phyloP scores from a whole-genome alignment of 2,113 vertebrate species.

The Tachycineta bicolor region DNA sequence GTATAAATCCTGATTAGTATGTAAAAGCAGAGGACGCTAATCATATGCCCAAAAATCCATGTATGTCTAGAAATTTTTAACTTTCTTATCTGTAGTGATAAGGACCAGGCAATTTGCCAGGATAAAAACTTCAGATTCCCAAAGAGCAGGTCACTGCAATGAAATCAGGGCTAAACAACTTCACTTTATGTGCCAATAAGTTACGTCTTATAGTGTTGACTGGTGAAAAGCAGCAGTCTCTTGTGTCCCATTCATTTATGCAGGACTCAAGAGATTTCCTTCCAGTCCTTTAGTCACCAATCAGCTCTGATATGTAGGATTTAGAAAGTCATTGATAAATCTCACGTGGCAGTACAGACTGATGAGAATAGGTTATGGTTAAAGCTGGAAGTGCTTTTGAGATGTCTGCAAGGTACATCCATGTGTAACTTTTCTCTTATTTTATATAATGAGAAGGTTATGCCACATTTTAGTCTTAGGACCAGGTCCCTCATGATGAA shows the following conservation, averaged over 20 bases:
- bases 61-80: slow-evolving; percentile 37
- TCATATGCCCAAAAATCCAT: neutral
- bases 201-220: neutral
- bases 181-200: neutral
- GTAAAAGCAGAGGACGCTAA: neutral
- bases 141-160: neutral
- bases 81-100: slow-evolving; percentile 13
- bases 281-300: slow-evolving; percentile 20
- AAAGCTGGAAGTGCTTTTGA: neutral
- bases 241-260: slow-evolving; percentile 7
- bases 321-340: slow-evolving; percentile 45
- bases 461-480: neutral
- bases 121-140: neutral
- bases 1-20: neutral
- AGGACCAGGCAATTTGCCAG: slow-evolving; percentile 2
- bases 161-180: neutral
- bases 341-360: neutral
- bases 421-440: neutral
- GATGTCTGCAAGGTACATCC: neutral
- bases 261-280: slow-evolving; percentile 5
- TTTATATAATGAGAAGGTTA: neutral
- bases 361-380: neutral
- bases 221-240: slow-evolving; percentile 45
- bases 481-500: neutral
- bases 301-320: neutral